These are phyloP conservation scores for Cirrhinus molitorella DNA, from an alignment of 2,797 vertebrate species.

Conservation along the genomic window DNA sequence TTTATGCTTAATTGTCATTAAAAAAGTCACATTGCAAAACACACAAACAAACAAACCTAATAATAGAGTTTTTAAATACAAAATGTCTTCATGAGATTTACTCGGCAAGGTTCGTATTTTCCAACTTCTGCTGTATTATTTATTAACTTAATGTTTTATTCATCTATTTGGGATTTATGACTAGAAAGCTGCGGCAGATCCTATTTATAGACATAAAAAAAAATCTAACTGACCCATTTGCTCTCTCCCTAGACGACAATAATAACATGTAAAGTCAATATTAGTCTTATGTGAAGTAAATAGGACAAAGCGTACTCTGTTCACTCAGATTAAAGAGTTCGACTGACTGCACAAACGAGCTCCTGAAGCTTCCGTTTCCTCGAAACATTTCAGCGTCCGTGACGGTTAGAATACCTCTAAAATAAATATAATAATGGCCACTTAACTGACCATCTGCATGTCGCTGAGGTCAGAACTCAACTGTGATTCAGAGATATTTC, in stretches of 20 bases:
- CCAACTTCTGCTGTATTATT: constrained; percentile 23
- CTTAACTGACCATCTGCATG: constrained; percentile 42
- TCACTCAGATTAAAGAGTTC: constrained; percentile 28
- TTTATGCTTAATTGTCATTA: background rate
- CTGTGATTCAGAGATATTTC: background rate
- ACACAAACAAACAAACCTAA: background rate
- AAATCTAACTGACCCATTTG: constrained; percentile 49
- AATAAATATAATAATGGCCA: constrained; percentile 51
- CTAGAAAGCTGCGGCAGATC: background rate
- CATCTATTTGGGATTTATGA: background rate
- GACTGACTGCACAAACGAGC: constrained; percentile 50
- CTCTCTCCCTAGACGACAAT: background rate
- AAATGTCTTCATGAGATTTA: background rate
- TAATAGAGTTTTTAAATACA: background rate
- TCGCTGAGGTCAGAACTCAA: constrained; percentile 19
- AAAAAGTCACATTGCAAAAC: background rate
- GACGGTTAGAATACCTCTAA: constrained; percentile 5
- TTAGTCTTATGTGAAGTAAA: constrained; percentile 50
- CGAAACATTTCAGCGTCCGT: constrained; percentile 8
- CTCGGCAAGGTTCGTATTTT: background rate
- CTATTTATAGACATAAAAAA: constrained; percentile 29
- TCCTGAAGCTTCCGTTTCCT: constrained; percentile 17
- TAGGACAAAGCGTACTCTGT: constrained; percentile 25
- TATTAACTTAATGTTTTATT: constrained; percentile 21
- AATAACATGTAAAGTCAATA: constrained; percentile 38